A percentile compares a stretch with the other conserved stretches of the same genome.
Evolutionary conservation across 2,797 vertebrate species (phyloP).

Genomic region (Eulemur mongoz): DNA sequence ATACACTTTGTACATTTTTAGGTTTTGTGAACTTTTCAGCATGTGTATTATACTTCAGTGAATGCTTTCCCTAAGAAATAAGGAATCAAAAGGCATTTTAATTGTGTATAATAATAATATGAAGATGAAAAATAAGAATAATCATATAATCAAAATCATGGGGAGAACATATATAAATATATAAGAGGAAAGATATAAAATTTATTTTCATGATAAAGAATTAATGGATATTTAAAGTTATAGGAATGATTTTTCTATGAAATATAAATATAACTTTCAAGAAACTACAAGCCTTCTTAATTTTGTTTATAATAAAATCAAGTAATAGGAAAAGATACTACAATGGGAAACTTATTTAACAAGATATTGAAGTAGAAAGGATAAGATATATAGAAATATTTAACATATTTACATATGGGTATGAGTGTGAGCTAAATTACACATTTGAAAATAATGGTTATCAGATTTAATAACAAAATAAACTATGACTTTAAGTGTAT

Average conservation of each 20-base stretch:
- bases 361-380: neutral
- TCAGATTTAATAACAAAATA: too few relatives aligned
- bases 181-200: neutral
- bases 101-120: neutral
- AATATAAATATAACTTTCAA: neutral
- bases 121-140: neutral
- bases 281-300: neutral
- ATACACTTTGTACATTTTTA: neutral
- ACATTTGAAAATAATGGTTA: too few relatives aligned
- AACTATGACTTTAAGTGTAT: too few relatives aligned
- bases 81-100: neutral
- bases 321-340: neutral
- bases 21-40: neutral
- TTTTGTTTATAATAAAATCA: neutral
- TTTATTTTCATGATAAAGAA: neutral
- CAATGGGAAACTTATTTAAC: neutral
- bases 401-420: neutral
- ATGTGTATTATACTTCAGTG: neutral
- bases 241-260: neutral
- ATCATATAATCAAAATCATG: neutral
- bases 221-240: neutral
- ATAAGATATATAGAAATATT: neutral
- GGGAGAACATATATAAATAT: neutral
- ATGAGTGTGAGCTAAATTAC: too few relatives aligned
- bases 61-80: neutral